Evolutionary conservation across 2,113 vertebrate species (phyloP).

Genomic region (Gallinago undulata): DNA sequence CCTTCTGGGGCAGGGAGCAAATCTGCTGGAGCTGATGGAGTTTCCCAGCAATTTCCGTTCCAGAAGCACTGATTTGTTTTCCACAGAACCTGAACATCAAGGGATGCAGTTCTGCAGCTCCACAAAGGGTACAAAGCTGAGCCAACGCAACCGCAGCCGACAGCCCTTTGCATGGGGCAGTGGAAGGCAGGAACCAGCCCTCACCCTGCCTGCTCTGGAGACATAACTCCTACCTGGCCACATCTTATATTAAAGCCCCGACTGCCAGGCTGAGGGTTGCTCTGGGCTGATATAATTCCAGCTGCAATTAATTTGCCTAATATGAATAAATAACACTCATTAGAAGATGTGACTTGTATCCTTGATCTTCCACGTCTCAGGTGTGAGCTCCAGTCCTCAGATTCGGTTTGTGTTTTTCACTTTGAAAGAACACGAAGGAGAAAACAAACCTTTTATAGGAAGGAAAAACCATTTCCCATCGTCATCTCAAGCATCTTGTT

Average conservation of each 20-base stretch:
- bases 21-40: constrained; percentile 24
- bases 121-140: background rate
- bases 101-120: background rate
- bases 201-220: background rate
- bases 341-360: background rate
- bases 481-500: background rate
- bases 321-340: constrained; percentile 13
- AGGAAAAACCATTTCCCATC: background rate
- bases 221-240: background rate
- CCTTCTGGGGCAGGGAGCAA: constrained; percentile 23
- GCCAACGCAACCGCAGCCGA: background rate
- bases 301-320: constrained; percentile 14
- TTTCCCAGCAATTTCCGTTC: constrained; percentile 3
- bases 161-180: background rate
- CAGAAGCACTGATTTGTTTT: constrained; percentile 13
- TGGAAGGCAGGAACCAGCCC: background rate
- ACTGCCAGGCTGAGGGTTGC: background rate
- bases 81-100: background rate
- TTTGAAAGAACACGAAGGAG: background rate
- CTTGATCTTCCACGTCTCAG: background rate
- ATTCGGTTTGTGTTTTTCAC: background rate
- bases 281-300: background rate
- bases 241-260: background rate
- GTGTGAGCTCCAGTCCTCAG: background rate
- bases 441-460: background rate